Evolutionary conservation across 2,797 vertebrate genomes (phyloP), one percentile per base, ranked within the genome.

Genomic region (Clarias pachynema): DNA sequence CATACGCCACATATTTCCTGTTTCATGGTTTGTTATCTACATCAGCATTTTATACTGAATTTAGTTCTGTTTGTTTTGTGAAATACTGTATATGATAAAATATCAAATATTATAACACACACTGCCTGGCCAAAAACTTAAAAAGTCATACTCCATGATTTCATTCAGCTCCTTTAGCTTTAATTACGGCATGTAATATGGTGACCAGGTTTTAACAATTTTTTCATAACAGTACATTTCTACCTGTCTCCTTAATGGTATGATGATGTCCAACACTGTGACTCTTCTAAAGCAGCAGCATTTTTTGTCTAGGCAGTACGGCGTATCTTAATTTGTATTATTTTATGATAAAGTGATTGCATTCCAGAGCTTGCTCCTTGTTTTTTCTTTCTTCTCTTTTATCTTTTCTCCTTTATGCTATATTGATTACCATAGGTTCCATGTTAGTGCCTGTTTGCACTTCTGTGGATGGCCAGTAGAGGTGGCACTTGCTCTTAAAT

Each of bases 391-490:
- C n/a, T 65, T 79, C 57, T 26, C 14, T 44, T 44, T 10, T 60
- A 2, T 34, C 8, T 60, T 59, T 12, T 80, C 2, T 62, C 34
- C 59, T 65, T 65, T 49, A 49, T 49, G 44, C n/a, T 80, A 8
- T 53, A 49, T 63, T 5, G n/a, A 26, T 44, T 26, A n/a, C 37
- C 37, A 7, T 1, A 16, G 57, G 24, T 49, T 49, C 34, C 60
- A 20, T 8, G 14, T 8, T 22, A 29, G 9, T 56, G 2, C 31
- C 34, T 34, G 16, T 62, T 72, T 85, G 66, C 72, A 82, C 53
- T 77, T 66, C 65, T 56, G 16, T 84, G 1, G 59, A 26, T 77
- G 31, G 37, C 81, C 87, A 88, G 70, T 87, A 89, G 89, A 84
- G 81, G 89, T 57, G 74, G 89, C 14, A 73, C 66, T 85, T 85